A percentile compares a stretch with the other conserved stretches of the same genome.
Conservation (phyloP, 2,113 vertebrate genomes). For the Riparia riparia region DNA sequence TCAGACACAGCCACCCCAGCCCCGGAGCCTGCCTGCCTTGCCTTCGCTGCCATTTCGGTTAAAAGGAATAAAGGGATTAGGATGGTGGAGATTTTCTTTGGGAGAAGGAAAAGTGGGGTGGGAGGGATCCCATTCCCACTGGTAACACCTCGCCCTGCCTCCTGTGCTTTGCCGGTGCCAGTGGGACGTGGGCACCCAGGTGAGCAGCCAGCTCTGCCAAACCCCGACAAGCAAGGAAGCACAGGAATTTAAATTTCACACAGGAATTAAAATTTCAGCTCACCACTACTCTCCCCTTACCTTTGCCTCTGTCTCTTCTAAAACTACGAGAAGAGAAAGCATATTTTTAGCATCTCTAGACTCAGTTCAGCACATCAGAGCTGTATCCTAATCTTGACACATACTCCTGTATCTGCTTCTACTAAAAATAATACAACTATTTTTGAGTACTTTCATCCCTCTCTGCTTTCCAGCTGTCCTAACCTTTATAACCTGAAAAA, state of each 20-base stretch:
- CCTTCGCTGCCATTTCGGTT: neutral
- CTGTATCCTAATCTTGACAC: constrained; percentile 55
- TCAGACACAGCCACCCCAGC: constrained; percentile 6
- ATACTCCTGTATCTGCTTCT: constrained; percentile 22
- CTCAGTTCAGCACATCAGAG: constrained; percentile 44
- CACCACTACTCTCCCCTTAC: constrained; percentile 30
- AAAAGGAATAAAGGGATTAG: neutral
- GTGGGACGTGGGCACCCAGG: neutral
- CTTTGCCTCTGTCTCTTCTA: constrained; percentile 28
- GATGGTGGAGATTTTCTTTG: neutral
- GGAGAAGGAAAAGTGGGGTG: neutral
- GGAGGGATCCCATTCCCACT: neutral
- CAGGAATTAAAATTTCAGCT: constrained; percentile 20
- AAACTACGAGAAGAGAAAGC: constrained; percentile 39
- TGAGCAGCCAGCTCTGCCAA: neutral
- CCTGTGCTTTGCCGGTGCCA: neutral
- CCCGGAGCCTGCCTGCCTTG: neutral
- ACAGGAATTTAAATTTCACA: constrained; percentile 1
- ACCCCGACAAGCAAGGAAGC: neutral
- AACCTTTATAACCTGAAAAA: constrained; percentile 19
- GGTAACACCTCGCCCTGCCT: neutral
- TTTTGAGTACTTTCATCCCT: constrained; percentile 64
- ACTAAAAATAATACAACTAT: constrained; percentile 77
- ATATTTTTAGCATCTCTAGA: constrained; percentile 74
- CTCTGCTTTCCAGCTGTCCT: constrained; percentile 26